Conservation (phyloP, 2,888 invertebrate species). For the Argynnis bischoffii region DNA sequence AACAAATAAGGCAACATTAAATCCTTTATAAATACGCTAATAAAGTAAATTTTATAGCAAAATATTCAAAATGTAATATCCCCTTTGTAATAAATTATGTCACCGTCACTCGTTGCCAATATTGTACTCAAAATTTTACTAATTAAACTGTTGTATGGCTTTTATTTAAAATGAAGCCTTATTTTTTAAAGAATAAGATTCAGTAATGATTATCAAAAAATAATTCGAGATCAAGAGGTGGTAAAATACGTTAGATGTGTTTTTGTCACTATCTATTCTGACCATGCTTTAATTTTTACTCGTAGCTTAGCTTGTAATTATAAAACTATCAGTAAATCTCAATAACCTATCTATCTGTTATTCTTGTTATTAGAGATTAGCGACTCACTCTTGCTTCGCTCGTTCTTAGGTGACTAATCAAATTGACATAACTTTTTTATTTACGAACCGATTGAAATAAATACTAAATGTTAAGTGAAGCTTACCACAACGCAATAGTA, state of each 20-base stretch:
- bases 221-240: slow-evolving; percentile 14
- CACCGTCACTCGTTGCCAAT: slow-evolving; percentile 34
- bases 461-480: no score
- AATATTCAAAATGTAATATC: slow-evolving; percentile 26
- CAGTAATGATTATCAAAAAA: slow-evolving; percentile 21
- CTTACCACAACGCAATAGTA: no score
- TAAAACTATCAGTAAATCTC: no score
- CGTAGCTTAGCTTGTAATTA: no score
- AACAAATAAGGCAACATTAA: slow-evolving; percentile 3
- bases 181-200: background rate
- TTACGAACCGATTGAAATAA: no score
- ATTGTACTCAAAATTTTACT: slow-evolving; percentile 37
- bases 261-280: no score
- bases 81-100: slow-evolving; percentile 27
- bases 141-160: slow-evolving; percentile 31
- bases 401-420: no score
- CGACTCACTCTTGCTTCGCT: no score
- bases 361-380: no score
- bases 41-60: slow-evolving; percentile 18
- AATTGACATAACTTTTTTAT: no score
- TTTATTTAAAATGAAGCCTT: slow-evolving; percentile 21
- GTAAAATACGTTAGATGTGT: slow-evolving; percentile 1
- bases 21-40: slow-evolving; percentile 10
- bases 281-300: no score
- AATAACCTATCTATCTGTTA: no score